Base-by-base conservation (phyloP, 2,797 vertebrate genomes). In the Danio choprae region DNA sequence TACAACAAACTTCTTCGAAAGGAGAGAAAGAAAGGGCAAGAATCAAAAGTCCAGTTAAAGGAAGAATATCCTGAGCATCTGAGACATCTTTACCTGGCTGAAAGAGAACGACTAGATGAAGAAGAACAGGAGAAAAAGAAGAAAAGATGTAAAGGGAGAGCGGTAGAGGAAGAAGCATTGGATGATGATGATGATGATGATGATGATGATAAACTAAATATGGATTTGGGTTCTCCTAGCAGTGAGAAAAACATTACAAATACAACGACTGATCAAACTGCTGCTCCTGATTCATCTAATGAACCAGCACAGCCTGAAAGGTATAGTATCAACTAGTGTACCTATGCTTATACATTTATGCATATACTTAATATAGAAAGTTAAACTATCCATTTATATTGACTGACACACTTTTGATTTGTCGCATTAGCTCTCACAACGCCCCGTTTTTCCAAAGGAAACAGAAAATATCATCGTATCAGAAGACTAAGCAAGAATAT, bases 21-120 rank as follows among this genome's bases (percentile, higher is more conserved):
- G 79, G 89, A 95, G 84, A 94, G 70, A 29, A 92, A 90, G 50
- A 82, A 48, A 38, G 83, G 53, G 10, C 70, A 85, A 0, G 81
- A 83, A 0, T 81, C 88, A 15, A 87, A 84, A 55, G 16, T 85
- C 7, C 77, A 90, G 5, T 96, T 95, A 77, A 89, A 85, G 1
- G 95, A 97, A 1, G 87, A 91, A 15, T 99, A 97, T 44, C 98
- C 98, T 0, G 97, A 99, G 44, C 96, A 99, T 79, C 90, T 99
- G 83, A 95, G 91, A 62, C 98, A 99, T 87, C 95, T 99, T 12
- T 99, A 99, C 74, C 7, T 94, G 78, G 97, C 96, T 0, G 97
- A 99, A 84, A 95, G 94, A 3, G 88, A 96, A 88, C 92, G 88
- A 82, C 89, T 97, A 36, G 94, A 86, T 76, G 91, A 85, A 0